Percentiles rank a stretch among this genome's conserved stretches.
Evolutionary conservation across 2,113 vertebrate species (phyloP).

Genomic region (Saccopteryx bilineata): DNA sequence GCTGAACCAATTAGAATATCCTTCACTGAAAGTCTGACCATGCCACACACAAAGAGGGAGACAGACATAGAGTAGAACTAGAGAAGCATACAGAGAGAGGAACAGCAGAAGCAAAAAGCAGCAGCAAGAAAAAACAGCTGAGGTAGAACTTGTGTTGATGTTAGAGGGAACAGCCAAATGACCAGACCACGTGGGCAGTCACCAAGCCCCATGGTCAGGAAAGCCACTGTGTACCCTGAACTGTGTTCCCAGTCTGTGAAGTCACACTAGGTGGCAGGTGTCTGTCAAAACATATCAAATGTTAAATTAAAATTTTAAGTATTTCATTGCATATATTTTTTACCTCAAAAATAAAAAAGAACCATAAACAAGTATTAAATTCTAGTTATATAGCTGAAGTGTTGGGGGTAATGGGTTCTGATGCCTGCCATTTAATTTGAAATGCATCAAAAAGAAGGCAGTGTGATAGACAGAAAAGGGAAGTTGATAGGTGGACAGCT

Average conservation of each 20-base stretch:
- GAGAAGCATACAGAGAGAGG: background rate
- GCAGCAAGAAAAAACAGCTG: background rate
- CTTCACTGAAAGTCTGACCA: background rate
- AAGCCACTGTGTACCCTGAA: background rate
- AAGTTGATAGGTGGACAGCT: background rate
- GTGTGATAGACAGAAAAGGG: background rate
- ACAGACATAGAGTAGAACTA: background rate
- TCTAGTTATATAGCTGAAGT: background rate
- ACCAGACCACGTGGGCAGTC: background rate
- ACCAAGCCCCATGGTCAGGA: background rate
- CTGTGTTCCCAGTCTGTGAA: background rate
- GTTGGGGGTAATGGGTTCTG: background rate
- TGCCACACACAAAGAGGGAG: background rate
- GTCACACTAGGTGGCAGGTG: background rate
- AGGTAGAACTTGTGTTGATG: background rate
- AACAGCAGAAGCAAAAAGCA: background rate
- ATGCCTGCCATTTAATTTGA: background rate
- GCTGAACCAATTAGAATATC: background rate
- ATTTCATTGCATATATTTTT: constrained; percentile 38
- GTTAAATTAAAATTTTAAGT: background rate
- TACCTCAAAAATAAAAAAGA: background rate
- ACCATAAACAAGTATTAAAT: constrained; percentile 15
- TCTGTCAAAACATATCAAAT: background rate
- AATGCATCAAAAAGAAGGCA: background rate
- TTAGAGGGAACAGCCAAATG: background rate